Percentiles rank a stretch among this genome's conserved stretches.
These are phyloP conservation scores for Mythimna loreyi DNA, from an alignment of 2,888 invertebrate species.

Conservation along the genomic window DNA sequence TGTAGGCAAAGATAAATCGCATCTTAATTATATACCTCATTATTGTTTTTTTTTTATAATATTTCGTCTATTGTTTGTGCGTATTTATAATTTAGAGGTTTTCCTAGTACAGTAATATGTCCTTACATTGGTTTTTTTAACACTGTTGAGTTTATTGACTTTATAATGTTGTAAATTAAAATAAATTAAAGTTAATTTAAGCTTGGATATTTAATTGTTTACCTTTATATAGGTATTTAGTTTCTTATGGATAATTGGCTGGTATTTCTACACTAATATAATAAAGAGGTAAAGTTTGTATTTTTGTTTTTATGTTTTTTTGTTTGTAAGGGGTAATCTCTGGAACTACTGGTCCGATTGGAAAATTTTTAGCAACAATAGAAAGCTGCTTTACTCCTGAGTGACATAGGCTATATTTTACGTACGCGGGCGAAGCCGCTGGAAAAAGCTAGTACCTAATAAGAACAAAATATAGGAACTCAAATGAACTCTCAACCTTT, in stretches of 20 bases:
- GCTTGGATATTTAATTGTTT: slow-evolving; percentile 12
- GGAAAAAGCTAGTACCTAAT: not conserved
- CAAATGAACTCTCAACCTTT: slow-evolving; percentile 42
- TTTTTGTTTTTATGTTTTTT: too few relatives aligned
- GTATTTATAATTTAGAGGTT: slow-evolving; percentile 35
- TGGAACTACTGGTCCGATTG: too few relatives aligned
- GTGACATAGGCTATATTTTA: too few relatives aligned
- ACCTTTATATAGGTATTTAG: not conserved
- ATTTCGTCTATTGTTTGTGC: slow-evolving; percentile 30
- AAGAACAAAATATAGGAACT: slow-evolving; percentile 15
- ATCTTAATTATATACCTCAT: slow-evolving; percentile 36
- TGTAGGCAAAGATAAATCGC: slow-evolving; percentile 45
- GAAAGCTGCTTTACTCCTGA: too few relatives aligned
- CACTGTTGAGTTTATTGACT: slow-evolving; percentile 9
- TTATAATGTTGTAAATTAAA: slow-evolving; percentile 12
- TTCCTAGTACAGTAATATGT: slow-evolving; percentile 17
- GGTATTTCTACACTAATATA: too few relatives aligned
- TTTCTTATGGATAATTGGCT: too few relatives aligned
- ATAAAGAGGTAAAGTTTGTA: too few relatives aligned
- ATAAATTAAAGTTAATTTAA: slow-evolving; percentile 1
- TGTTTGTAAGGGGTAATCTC: too few relatives aligned
- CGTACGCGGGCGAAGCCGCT: too few relatives aligned
- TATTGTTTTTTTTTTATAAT: slow-evolving; percentile 25
- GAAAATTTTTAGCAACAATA: too few relatives aligned
- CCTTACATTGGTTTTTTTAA: slow-evolving; percentile 2